Base-by-base conservation (phyloP, 2,797 vertebrate species). In the Pitangus sulphuratus region DNA sequence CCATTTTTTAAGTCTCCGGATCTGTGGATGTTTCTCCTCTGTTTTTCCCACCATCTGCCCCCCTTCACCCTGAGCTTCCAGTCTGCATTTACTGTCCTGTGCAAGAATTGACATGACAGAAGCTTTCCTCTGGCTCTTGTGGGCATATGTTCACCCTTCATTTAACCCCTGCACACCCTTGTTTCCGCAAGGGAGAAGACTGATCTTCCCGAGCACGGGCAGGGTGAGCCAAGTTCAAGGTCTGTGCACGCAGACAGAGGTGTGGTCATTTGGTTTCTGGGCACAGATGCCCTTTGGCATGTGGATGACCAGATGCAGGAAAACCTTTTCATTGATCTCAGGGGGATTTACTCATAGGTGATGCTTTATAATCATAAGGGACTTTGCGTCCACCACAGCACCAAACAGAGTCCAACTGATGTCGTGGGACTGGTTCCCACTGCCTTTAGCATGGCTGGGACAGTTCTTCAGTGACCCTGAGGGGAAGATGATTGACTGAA, bases 121-220 rank as follows among this genome's bases (percentile, higher is more conserved):
- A 79, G 45, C 39, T 78, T 58, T 77, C 47, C 42, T 71, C 72
- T 78, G 57, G 45, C 39, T 86, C 31, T 56, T 42, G 12, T 31
- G 12, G 53, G 19, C 48, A 31, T 11, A 28, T 13, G 21, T 7
- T 68, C 83, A 44, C n/a, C 22, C 28, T 78, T 69, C 65, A 25
- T 44, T 86, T 93, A 86, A 79, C 26, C 31, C 35, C 33, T 24
- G 5, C 18, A 14, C 65, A 33, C 26, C 21, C 44, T 28, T 24
- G 2, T 42, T 56, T 72, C 15, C 66, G 30, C 12, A 13, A 31
- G 47, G 50, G 18, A 62, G 40, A 19, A 78, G 15, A 65, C 13
- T 8, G 30, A 3, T 54, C 51, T 70, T 76, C 24, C 40, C 0
- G 0, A 88, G 26, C 6, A 2, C 3, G 39, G 18, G 13, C 39